Percentiles rank a stretch among this genome's conserved stretches.
phyloP scores from a whole-genome alignment of 2,113 vertebrate genomes.

The Harpagus bidentatus region DNA sequence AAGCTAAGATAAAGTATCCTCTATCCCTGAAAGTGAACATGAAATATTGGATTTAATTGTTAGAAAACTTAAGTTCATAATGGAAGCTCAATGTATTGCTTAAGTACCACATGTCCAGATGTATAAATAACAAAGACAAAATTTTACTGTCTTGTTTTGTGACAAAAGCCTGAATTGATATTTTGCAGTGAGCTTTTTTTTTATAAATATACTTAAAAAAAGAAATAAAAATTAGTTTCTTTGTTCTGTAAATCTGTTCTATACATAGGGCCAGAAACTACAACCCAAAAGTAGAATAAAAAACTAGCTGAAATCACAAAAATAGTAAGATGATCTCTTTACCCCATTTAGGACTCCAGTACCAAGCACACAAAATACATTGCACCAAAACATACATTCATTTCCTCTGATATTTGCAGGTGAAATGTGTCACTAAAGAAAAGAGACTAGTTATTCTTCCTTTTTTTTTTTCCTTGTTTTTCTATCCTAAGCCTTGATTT shows the following conservation, averaged over 20 bases:
- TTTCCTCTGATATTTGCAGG: not conserved
- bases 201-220: not conserved
- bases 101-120: not conserved
- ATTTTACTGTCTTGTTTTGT: not conserved
- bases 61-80: not conserved
- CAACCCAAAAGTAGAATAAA: not conserved
- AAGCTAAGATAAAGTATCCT: not conserved
- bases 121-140: not conserved
- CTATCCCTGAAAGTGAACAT: not conserved
- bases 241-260: not conserved
- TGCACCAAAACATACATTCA: not conserved
- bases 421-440: not conserved
- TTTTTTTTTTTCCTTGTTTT: not conserved
- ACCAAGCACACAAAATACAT: not conserved
- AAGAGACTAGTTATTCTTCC: not conserved
- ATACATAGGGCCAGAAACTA: not conserved
- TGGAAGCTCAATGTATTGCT: not conserved
- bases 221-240: not conserved
- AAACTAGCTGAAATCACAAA: fast-evolving
- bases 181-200: not conserved
- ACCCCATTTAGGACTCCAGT: not conserved
- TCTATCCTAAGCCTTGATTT: not conserved
- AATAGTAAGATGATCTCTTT: not conserved
- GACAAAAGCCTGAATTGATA: not conserved
- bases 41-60: not conserved